These are phyloP conservation scores for Euplexia lucipara DNA, from an alignment of 2,888 invertebrate genomes.

Conservation along the genomic window DNA sequence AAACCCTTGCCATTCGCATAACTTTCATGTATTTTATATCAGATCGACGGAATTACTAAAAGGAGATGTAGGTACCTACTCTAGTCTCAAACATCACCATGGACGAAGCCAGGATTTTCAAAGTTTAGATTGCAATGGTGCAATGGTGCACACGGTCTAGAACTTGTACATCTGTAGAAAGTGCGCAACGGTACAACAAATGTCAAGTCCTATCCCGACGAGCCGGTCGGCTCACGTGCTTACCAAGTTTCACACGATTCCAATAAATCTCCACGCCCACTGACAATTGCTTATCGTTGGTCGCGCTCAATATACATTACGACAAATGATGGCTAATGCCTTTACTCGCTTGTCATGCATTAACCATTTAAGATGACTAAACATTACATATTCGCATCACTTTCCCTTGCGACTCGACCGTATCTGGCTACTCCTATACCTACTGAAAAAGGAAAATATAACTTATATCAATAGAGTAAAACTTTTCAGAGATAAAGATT, in stretches of 20 bases:
- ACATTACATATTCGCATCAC: conserved; percentile 25
- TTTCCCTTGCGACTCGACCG: conserved; percentile 21
- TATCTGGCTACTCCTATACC: background rate
- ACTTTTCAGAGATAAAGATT: no score
- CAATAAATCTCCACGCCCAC: conserved; percentile 15
- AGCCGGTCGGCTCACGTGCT: background rate
- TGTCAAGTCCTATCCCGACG: background rate
- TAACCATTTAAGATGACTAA: conserved; percentile 45
- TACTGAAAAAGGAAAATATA: conserved; percentile 30
- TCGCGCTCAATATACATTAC: conserved; percentile 2
- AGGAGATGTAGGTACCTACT: background rate
- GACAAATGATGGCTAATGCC: conserved; percentile 5
- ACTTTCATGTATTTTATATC: background rate
- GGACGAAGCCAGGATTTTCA: background rate
- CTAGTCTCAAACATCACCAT: background rate
- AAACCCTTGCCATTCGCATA: conserved; percentile 7
- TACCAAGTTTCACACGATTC: background rate
- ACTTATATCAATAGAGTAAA: no score
- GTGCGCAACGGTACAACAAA: background rate
- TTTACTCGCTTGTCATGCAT: conserved; percentile 15
- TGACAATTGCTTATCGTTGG: conserved; percentile 3
- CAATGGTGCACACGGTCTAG: background rate
- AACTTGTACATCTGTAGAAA: background rate
- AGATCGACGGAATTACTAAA: background rate
- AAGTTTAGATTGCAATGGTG: background rate